Evolutionary conservation across 2,113 vertebrate genomes (phyloP).

Genomic region (Ancistrus triradiatus): DNA sequence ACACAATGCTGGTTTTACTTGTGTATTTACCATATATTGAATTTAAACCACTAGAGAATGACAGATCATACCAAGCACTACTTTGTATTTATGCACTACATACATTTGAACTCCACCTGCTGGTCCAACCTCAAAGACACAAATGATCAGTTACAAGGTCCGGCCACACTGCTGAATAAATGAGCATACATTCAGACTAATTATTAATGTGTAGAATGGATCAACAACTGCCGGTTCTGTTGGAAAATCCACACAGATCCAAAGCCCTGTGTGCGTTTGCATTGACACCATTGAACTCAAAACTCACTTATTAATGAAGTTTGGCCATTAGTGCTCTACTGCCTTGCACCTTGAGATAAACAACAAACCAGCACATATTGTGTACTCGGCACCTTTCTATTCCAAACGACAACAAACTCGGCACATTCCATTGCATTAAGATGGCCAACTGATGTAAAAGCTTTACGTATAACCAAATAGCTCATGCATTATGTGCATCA

Average conservation of each 20-base stretch:
- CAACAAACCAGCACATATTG: background rate
- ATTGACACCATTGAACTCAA: background rate
- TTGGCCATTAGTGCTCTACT: background rate
- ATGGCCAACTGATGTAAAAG: slow-evolving; percentile 5
- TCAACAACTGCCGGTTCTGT: background rate
- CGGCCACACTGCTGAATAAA: too few species aligned
- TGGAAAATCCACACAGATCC: too few species aligned
- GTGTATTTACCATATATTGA: too few species aligned
- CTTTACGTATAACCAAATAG: slow-evolving; percentile 33
- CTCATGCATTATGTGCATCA: too few species aligned
- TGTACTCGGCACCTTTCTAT: slow-evolving; percentile 13
- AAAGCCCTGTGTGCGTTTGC: background rate
- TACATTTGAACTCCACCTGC: too few species aligned
- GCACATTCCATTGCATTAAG: background rate
- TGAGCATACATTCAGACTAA: background rate
- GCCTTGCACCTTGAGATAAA: background rate
- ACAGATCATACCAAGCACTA: background rate
- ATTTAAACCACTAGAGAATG: background rate
- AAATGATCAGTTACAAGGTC: too few species aligned
- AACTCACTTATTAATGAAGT: background rate
- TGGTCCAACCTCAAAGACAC: too few species aligned
- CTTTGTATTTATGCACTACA: background rate
- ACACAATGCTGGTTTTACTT: too few species aligned
- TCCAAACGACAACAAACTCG: background rate
- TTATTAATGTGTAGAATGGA: background rate